A percentile compares a stretch with the other conserved stretches of the same genome.
These are phyloP conservation scores for Alauda arvensis DNA, from an alignment of 2,797 vertebrate genomes.

Conservation along the genomic window DNA sequence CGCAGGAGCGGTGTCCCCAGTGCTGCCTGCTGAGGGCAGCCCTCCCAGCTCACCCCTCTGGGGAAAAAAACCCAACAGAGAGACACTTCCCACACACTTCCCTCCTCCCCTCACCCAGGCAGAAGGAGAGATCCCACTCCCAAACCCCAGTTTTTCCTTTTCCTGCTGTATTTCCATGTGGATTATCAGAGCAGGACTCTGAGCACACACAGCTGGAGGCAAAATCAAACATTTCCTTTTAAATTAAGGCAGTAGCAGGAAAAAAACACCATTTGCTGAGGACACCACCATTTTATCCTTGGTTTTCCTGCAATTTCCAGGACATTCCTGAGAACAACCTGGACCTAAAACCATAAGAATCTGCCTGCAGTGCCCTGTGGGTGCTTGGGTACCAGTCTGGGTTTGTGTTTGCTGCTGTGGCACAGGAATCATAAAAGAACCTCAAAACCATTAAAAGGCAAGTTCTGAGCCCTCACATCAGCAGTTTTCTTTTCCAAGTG, in stretches of 20 bases:
- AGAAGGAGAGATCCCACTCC: neutral
- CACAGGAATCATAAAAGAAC: neutral
- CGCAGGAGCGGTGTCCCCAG: neutral
- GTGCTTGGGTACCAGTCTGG: neutral
- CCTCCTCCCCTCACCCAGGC: neutral
- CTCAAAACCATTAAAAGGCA: neutral
- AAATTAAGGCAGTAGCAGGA: neutral
- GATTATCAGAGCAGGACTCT: neutral
- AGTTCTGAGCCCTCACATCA: neutral
- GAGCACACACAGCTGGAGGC: neutral
- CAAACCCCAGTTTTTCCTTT: neutral
- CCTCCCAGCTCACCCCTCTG: neutral
- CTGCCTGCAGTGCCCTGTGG: neutral
- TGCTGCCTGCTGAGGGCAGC: neutral
- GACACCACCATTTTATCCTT: neutral
- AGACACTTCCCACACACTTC: neutral
- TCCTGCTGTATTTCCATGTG: neutral
- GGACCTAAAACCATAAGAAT: neutral
- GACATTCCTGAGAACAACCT: neutral
- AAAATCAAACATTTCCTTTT: neutral
- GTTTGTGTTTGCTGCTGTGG: neutral
- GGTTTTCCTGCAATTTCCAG: neutral
- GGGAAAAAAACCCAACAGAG: neutral
- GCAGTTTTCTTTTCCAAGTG: neutral
- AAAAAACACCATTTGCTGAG: neutral